These are phyloP conservation scores for Atherinosoma microstoma DNA, from an alignment of 2,797 vertebrate species.

Conservation along the genomic window DNA sequence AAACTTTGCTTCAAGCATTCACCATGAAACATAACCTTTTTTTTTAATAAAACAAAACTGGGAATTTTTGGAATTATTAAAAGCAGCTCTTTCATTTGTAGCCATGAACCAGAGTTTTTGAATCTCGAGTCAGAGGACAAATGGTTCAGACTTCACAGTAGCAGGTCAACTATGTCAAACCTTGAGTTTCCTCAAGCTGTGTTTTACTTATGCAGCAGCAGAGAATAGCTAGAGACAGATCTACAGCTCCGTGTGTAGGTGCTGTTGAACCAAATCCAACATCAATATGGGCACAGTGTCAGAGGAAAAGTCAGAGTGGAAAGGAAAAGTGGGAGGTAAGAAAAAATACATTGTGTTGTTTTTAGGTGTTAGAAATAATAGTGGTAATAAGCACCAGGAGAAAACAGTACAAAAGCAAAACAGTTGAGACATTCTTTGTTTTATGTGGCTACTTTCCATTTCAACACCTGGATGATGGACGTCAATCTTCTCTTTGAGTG, in stretches of 20 bases:
- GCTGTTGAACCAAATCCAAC: constrained; percentile 63
- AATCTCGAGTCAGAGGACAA: neutral
- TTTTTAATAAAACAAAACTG: neutral
- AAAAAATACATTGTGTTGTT: constrained; percentile 55
- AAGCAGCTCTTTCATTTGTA: constrained; percentile 4
- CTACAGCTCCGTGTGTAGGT: constrained; percentile 52
- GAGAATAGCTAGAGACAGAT: constrained; percentile 27
- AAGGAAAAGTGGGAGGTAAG: constrained; percentile 50
- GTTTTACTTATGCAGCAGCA: constrained; percentile 28
- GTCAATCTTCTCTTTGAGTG: constrained; percentile 45
- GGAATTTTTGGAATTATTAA: neutral
- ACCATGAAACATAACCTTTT: neutral
- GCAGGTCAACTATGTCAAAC: constrained; percentile 50
- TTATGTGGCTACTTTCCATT: constrained; percentile 58
- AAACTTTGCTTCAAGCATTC: constrained; percentile 21
- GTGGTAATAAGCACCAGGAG: constrained; percentile 47
- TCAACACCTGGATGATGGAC: constrained; percentile 58
- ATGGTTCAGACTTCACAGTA: constrained; percentile 36
- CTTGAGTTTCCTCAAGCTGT: constrained; percentile 33
- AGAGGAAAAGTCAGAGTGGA: constrained; percentile 50
- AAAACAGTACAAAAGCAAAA: constrained; percentile 39
- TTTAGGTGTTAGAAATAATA: constrained; percentile 58
- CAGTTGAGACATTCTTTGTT: constrained; percentile 45
- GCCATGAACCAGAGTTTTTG: neutral
- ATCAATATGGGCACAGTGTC: constrained; percentile 61